Percentiles rank a stretch among this genome's conserved stretches.
Conservation (phyloP, 2,888 invertebrate species). For the Galerucella calmariensis region DNA sequence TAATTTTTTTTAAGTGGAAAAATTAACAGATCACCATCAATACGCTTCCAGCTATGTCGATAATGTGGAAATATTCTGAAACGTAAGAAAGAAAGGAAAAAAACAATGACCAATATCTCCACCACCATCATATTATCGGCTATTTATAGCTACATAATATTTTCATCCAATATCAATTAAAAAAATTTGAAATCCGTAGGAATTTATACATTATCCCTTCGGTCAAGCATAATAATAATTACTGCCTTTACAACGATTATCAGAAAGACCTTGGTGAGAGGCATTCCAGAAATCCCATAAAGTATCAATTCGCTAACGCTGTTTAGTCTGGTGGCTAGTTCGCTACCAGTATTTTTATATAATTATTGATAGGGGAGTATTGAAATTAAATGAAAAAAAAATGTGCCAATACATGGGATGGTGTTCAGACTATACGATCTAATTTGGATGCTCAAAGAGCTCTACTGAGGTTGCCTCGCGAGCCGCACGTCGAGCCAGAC, state of each 20-base stretch:
- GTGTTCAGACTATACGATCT: too few relatives aligned
- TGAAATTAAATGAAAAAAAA: too few relatives aligned
- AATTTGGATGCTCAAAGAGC: too few relatives aligned
- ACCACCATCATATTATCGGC: slow-evolving; percentile 13
- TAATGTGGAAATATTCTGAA: slow-evolving; percentile 21
- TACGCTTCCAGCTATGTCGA: neutral
- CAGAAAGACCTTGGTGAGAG: slow-evolving; percentile 37
- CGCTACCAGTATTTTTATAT: neutral
- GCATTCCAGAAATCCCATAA: slow-evolving; percentile 36
- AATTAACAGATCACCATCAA: neutral
- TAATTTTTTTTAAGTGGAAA: neutral
- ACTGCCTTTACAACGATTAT: slow-evolving; percentile 32
- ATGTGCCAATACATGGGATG: too few relatives aligned
- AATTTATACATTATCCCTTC: slow-evolving; percentile 36
- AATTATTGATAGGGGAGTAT: neutral
- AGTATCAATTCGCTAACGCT: slow-evolving; percentile 25
- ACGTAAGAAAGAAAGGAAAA: neutral
- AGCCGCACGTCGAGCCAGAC: too few relatives aligned
- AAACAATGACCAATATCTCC: slow-evolving; percentile 22
- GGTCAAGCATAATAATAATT: slow-evolving; percentile 36
- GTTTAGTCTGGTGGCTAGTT: slow-evolving; percentile 18
- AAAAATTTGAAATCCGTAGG: slow-evolving; percentile 28
- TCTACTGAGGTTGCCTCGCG: too few relatives aligned
- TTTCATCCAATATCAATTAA: slow-evolving; percentile 29
- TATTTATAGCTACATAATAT: slow-evolving; percentile 27